Evolutionary conservation across 2,113 vertebrate species (phyloP).

Genomic region (Seriola dumerili): DNA sequence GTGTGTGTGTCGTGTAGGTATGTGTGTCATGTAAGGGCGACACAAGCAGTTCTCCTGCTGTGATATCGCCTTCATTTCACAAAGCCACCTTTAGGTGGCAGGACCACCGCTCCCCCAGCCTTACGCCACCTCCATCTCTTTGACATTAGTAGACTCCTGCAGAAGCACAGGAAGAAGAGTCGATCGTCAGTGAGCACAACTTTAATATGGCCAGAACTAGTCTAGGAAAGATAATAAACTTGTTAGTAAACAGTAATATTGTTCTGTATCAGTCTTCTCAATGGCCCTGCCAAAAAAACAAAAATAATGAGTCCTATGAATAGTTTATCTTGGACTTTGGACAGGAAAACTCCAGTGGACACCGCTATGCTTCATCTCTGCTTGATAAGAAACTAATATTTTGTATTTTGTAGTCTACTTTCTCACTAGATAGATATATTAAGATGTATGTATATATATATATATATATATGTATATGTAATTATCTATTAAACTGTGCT

Average conservation of each 20-base stretch:
- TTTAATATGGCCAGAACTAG: not conserved
- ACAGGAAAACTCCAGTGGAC: not conserved
- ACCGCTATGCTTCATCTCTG: not conserved
- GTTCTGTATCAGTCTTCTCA: no score
- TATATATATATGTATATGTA: no score
- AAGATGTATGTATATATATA: no score
- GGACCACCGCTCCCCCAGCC: not conserved
- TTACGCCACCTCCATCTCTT: constrained; percentile 53
- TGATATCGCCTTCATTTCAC: constrained; percentile 63
- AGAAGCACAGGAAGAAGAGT: constrained; percentile 32
- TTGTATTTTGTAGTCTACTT: not conserved
- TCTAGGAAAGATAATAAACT: not conserved
- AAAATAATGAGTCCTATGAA: no score
- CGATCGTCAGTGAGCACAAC: not conserved
- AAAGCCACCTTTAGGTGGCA: constrained; percentile 47
- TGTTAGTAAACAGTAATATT: not conserved
- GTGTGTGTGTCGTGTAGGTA: constrained; percentile 21
- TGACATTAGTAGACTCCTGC: constrained; percentile 55
- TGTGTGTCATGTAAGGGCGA: constrained; percentile 48
- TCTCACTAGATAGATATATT: no score
- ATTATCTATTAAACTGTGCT: not conserved
- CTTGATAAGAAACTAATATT: not conserved
- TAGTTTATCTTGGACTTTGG: no score
- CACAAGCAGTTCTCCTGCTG: constrained; percentile 83
- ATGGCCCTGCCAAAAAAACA: no score